phyloP scores from a whole-genome alignment of 2,113 vertebrate genomes.

The Brachionichthys hirsutus region DNA sequence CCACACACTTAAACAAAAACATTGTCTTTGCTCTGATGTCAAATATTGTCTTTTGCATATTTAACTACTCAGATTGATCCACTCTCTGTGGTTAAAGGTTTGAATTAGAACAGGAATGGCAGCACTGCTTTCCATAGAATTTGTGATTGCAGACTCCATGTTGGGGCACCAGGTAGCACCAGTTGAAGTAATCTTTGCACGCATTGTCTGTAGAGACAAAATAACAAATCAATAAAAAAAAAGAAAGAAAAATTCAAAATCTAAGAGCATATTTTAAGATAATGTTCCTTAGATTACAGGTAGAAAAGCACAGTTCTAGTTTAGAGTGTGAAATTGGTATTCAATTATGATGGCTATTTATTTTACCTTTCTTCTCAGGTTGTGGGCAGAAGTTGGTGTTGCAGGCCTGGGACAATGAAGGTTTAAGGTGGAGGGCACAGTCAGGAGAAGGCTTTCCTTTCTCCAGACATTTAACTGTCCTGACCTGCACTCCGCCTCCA shows the following conservation, averaged over 20 bases:
- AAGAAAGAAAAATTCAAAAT: background rate
- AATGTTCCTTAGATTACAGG: background rate
- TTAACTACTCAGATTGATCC: constrained; percentile 35
- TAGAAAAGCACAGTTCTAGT: too few species aligned
- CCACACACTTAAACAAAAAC: constrained; percentile 43
- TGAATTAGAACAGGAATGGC: constrained; percentile 82
- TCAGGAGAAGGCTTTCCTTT: constrained; percentile 68
- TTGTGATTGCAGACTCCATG: constrained; percentile 84
- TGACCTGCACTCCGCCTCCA: constrained; percentile 84
- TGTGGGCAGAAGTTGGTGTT: constrained; percentile 85
- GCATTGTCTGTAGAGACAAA: constrained; percentile 47
- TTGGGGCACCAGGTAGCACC: constrained; percentile 86
- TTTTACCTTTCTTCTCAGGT: constrained; percentile 79
- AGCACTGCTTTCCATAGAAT: constrained; percentile 86
- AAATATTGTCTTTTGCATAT: constrained; percentile 46
- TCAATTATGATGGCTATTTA: background rate
- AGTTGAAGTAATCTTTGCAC: constrained; percentile 77
- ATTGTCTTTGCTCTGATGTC: constrained; percentile 38
- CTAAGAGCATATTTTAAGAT: background rate
- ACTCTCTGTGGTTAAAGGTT: constrained; percentile 74
- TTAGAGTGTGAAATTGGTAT: background rate
- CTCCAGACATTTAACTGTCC: constrained; percentile 80
- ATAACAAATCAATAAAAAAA: background rate
- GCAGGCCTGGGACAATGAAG: constrained; percentile 79
- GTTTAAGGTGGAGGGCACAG: constrained; percentile 77